These are phyloP conservation scores for Rhinella marina DNA, from an alignment of 2,797 vertebrate species.

Conservation along the genomic window DNA sequence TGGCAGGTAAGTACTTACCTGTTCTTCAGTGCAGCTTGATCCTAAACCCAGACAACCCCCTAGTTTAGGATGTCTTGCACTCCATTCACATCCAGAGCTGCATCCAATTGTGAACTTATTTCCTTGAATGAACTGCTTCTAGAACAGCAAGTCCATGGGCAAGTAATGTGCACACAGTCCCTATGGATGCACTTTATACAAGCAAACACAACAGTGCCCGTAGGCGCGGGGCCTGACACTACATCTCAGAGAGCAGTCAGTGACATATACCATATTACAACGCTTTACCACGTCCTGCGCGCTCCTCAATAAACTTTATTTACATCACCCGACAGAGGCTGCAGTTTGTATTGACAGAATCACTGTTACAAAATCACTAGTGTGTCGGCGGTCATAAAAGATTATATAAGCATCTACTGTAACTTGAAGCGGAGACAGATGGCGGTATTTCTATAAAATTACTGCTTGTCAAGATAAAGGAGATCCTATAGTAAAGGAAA, in stretches of 20 bases:
- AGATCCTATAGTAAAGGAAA: background rate
- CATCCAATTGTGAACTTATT: background rate
- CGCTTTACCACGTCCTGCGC: background rate
- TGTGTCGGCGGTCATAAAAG: background rate
- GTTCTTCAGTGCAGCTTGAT: no score
- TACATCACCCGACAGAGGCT: background rate
- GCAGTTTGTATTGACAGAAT: constrained; percentile 17
- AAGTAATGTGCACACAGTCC: background rate
- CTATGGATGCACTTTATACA: background rate
- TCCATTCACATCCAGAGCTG: background rate
- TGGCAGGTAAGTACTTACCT: no score
- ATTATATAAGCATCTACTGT: background rate
- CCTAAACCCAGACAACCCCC: no score
- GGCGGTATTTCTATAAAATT: background rate
- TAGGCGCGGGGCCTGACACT: background rate
- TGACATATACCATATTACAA: background rate
- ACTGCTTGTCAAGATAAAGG: constrained; percentile 5
- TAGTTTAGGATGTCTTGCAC: background rate
- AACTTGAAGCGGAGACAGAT: background rate
- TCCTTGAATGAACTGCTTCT: background rate
- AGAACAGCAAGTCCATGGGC: background rate
- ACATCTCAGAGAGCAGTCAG: background rate
- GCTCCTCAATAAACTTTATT: constrained; percentile 20
- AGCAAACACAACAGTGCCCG: background rate
- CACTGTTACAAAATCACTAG: constrained; percentile 12